phyloP scores from a whole-genome alignment of 2,888 invertebrate genomes.

The Eilema sororculum region DNA sequence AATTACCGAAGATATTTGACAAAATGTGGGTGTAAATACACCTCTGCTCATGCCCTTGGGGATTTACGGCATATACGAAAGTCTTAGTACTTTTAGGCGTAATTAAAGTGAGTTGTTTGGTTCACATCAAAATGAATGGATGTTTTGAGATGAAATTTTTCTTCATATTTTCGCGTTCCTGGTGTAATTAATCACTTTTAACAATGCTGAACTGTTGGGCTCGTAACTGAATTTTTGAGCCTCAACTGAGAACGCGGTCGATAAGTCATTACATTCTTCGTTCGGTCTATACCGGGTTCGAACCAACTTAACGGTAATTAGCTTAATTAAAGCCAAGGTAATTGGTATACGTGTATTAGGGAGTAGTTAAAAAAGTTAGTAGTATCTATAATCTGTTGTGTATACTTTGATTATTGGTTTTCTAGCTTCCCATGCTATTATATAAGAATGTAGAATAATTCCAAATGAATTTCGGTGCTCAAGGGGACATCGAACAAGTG shows the following conservation, averaged over 20 bases:
- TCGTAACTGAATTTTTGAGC: neutral
- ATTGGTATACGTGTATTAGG: constrained; percentile 3
- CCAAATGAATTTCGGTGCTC: neutral
- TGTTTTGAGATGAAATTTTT: neutral
- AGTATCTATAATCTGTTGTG: no score
- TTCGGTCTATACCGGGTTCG: neutral
- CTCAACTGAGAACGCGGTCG: neutral
- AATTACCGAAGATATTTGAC: no score
- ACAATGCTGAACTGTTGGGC: neutral
- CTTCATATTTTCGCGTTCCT: no score
- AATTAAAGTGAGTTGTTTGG: neutral
- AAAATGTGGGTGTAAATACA: no score
- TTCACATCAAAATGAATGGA: neutral
- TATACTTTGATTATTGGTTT: no score
- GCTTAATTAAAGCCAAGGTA: constrained; percentile 11
- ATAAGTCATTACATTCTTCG: neutral
- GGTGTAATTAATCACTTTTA: neutral
- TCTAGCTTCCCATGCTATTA: no score
- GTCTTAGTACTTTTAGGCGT: no score
- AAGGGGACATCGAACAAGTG: neutral
- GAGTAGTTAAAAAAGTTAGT: no score
- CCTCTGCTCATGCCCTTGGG: no score
- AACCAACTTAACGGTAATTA: constrained; percentile 14
- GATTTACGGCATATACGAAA: no score
- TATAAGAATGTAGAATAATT: neutral